Percentiles rank a stretch among this genome's conserved stretches.
phyloP scores from a whole-genome alignment of 2,888 invertebrate genomes.

The Amaurobius ferox region DNA sequence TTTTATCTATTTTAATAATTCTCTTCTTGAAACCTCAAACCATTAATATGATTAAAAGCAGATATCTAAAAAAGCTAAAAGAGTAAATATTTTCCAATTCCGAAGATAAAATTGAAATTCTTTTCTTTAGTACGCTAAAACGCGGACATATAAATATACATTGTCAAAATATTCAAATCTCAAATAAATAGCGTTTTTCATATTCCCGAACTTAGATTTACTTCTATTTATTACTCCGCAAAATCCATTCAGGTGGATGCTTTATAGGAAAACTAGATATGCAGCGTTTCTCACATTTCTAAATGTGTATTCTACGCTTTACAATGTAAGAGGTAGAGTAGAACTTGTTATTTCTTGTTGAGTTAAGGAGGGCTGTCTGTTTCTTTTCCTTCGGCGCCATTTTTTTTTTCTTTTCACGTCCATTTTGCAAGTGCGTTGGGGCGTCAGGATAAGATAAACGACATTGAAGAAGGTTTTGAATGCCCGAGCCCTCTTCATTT shows the following conservation, averaged over 20 bases:
- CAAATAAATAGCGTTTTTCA: slow-evolving; percentile 2
- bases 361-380: background rate
- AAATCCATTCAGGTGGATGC: background rate
- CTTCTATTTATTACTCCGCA: slow-evolving; percentile 3
- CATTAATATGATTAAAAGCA: slow-evolving; percentile 5
- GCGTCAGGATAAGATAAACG: slow-evolving; percentile 11
- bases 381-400: background rate
- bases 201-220: background rate
- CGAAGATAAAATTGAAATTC: slow-evolving; percentile 2
- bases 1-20: background rate
- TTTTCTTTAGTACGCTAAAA: background rate
- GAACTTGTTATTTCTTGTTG: slow-evolving; percentile 5
- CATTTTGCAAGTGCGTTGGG: background rate
- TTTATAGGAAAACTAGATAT: slow-evolving; percentile 4
- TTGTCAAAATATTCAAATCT: slow-evolving; percentile 2
- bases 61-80: background rate
- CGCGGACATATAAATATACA: background rate
- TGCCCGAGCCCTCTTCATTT: background rate
- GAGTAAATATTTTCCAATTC: slow-evolving; percentile 5
- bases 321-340: background rate
- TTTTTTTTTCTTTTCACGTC: background rate
- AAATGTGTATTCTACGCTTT: background rate
- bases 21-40: background rate
- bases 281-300: background rate
- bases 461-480: slow-evolving; percentile 5